These are phyloP conservation scores for Parnassius mnemosyne DNA, from an alignment of 2,888 invertebrate genomes.

Conservation along the genomic window DNA sequence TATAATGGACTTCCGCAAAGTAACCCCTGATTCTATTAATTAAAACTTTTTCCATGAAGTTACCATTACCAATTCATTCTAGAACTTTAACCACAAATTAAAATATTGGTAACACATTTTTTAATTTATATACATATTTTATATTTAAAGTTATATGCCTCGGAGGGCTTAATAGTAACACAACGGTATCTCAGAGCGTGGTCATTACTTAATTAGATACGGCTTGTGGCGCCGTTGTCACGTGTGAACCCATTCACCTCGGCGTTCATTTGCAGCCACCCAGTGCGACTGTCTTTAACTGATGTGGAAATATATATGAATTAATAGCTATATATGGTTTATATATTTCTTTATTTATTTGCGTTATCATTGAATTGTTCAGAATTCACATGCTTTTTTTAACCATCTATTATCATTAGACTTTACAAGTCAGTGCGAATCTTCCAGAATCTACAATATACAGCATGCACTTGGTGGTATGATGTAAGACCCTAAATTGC, in stretches of 20 bases:
- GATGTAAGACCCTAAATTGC: too few relatives aligned
- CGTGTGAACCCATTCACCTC: constrained; percentile 22
- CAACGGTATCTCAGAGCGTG: constrained; percentile 16
- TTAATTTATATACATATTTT: neutral
- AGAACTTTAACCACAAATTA: neutral
- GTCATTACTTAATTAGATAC: constrained; percentile 21
- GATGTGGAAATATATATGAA: neutral
- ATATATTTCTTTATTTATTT: neutral
- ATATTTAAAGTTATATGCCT: neutral
- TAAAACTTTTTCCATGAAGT: too few relatives aligned
- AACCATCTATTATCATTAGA: too few relatives aligned
- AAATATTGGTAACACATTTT: neutral
- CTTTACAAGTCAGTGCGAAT: too few relatives aligned
- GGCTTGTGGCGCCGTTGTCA: constrained; percentile 6
- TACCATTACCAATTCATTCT: too few relatives aligned
- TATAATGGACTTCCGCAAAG: too few relatives aligned
- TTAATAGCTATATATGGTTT: neutral
- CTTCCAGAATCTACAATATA: too few relatives aligned
- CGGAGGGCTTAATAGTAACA: neutral
- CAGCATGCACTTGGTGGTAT: too few relatives aligned
- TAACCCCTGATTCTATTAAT: too few relatives aligned
- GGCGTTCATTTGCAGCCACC: constrained; percentile 1
- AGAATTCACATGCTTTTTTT: neutral
- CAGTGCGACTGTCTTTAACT: constrained; percentile 6
- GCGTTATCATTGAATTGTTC: neutral